Evolutionary conservation across 2,113 vertebrate genomes (phyloP), one percentile per base, ranked within the genome.

Genomic region (Circaetus cinerascens): DNA sequence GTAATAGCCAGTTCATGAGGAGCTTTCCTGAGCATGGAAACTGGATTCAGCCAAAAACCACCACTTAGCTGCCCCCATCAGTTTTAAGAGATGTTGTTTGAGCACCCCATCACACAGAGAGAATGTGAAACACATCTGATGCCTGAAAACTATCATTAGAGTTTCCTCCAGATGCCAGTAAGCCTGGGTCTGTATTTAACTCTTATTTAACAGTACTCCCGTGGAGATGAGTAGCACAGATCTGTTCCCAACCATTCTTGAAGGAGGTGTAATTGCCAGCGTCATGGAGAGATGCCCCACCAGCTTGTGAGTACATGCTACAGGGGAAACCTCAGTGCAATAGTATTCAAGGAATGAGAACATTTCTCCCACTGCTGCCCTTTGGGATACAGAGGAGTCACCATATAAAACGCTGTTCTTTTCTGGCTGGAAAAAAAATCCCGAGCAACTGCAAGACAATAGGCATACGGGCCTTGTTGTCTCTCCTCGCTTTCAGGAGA

Each of bases 311-410:
- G 94, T 73, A 76, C 74, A 93, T 17, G 55, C 68, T 90, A 72
- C 72, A 82, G 93, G 57, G 45, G 91, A 81, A 97, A 86, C 81
- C 69, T 97, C 96, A 93, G 53, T 19, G 55, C 77, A 94, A 80
- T 20, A 85, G 5, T 36, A 93, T 93, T 62, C 38, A 67, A 96
- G 85, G 91, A 95, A 96, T 88, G 89, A 96, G 96, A 96, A 95
- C 84, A 93, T 96, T 97, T 95, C 93, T 96, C 91, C 94, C 84
- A 73, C 96, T 96, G 94, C 75, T 96, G 43, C 90, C 94, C 74
- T 95, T 79, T 50, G 94, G 96, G 94, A 91, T 68, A 20, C 57
- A 90, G 88, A 89, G 91, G 86, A 95, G 86, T 88, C 81, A 86
- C 71, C 81, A 96, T 90, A 74, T 59, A 85, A 83, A 93, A 88